phyloP scores from a whole-genome alignment of 2,888 invertebrate genomes.

The Trilocha varians region DNA sequence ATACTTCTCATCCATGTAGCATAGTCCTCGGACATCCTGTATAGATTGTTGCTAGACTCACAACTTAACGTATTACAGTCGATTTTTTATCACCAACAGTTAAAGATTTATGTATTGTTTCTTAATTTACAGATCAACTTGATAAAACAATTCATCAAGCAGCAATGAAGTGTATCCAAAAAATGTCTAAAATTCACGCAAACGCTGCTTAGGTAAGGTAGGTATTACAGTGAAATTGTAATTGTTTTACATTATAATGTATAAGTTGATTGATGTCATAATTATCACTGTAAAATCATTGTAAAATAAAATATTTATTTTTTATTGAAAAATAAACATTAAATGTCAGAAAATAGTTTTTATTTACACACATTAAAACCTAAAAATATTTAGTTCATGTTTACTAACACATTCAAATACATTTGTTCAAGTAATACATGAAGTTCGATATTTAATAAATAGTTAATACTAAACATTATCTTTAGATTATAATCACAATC shows the following conservation, averaged over 20 bases:
- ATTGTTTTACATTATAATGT: background rate
- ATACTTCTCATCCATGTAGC: too few species aligned
- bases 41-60: too few species aligned
- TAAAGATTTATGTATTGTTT: background rate
- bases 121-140: constrained; percentile 76
- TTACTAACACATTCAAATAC: too few species aligned
- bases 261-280: too few species aligned
- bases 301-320: background rate
- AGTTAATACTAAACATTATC: too few species aligned
- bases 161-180: constrained; percentile 79
- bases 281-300: too few species aligned
- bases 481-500: too few species aligned
- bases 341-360: constrained; percentile 11
- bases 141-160: constrained; percentile 84
- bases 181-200: constrained; percentile 50
- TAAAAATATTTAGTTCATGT: constrained; percentile 6
- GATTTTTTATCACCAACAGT: background rate
- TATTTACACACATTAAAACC: constrained; percentile 7
- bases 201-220: constrained; percentile 24
- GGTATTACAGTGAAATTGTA: too few species aligned
- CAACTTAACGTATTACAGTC: too few species aligned
- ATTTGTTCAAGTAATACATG: too few species aligned
- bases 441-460: too few species aligned
- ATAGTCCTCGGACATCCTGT: too few species aligned
- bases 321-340: constrained; percentile 6